Conservation (phyloP, 2,888 invertebrate species). For the Zaprionus bogoriensis region DNA sequence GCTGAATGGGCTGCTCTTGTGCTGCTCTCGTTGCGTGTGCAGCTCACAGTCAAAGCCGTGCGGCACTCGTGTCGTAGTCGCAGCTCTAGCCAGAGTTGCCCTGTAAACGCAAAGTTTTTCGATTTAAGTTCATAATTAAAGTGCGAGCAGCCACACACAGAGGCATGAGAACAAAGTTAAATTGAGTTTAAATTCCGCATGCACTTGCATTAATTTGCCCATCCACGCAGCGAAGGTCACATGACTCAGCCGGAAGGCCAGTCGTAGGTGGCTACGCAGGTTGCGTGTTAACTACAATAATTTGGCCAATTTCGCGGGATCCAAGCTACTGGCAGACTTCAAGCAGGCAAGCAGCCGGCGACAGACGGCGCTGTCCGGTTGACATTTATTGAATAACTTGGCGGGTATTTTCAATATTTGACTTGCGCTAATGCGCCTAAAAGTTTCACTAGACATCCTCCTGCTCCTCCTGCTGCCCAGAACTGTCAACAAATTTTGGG, state of each 20-base stretch:
- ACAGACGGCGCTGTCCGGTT: constrained; percentile 22
- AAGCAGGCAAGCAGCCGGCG: constrained; percentile 21
- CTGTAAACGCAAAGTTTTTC: constrained; percentile 69
- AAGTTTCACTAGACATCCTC: constrained; percentile 39
- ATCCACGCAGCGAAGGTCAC: constrained; percentile 59
- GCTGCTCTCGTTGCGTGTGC: no score
- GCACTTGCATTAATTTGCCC: constrained; percentile 56
- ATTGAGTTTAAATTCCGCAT: constrained; percentile 70
- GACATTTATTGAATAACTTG: constrained; percentile 77
- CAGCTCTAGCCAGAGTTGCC: background rate
- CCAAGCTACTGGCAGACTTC: background rate
- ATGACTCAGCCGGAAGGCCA: constrained; percentile 19
- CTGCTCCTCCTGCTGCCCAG: background rate
- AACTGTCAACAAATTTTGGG: constrained; percentile 68
- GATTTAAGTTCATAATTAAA: constrained; percentile 78
- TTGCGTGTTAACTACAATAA: constrained; percentile 63
- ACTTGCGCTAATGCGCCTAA: constrained; percentile 63
- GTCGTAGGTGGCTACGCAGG: background rate
- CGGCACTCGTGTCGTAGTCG: background rate
- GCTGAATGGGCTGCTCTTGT: no score
- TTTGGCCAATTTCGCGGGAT: constrained; percentile 60
- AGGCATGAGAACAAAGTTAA: constrained; percentile 56
- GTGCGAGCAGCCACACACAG: constrained; percentile 28
- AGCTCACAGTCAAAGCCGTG: constrained; percentile 3
- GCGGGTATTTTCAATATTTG: constrained; percentile 69